These are phyloP conservation scores for Saturnia japonica DNA, from an alignment of 2,888 invertebrate genomes.

Conservation along the genomic window DNA sequence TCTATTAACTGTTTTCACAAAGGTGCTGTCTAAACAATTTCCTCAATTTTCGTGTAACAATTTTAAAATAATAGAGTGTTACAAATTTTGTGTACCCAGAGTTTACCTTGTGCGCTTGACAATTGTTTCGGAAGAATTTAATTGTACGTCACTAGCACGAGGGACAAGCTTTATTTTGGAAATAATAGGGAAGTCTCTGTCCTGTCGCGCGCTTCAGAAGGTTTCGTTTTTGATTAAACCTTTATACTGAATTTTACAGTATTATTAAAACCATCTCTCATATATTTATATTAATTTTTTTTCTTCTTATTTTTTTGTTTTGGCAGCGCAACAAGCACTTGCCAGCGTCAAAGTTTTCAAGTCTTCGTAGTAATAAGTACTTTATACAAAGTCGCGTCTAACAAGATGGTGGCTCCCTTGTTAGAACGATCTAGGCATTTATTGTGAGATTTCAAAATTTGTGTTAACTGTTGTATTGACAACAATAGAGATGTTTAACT, in stretches of 20 bases:
- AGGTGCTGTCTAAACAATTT: not conserved
- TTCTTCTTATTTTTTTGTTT: not conserved
- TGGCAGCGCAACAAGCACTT: too few relatives aligned
- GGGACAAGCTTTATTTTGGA: slow-evolving; percentile 21
- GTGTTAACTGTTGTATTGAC: too few relatives aligned
- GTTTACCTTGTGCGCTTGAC: slow-evolving; percentile 30
- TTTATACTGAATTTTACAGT: slow-evolving; percentile 42
- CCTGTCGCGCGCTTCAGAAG: slow-evolving; percentile 24
- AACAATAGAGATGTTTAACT: too few relatives aligned
- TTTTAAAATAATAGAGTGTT: slow-evolving; percentile 18
- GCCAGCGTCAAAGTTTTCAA: too few relatives aligned
- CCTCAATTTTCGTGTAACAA: slow-evolving; percentile 9
- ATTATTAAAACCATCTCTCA: not conserved
- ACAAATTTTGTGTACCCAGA: slow-evolving; percentile 16
- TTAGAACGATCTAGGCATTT: too few relatives aligned
- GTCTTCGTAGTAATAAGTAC: too few relatives aligned
- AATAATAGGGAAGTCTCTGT: slow-evolving; percentile 23
- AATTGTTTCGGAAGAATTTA: slow-evolving; percentile 42
- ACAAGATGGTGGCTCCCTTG: too few relatives aligned
- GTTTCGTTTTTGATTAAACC: slow-evolving; percentile 30
- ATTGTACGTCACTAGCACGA: slow-evolving; percentile 36
- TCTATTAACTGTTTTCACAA: not conserved
- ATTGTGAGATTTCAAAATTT: too few relatives aligned
- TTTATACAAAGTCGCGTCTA: too few relatives aligned
- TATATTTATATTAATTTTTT: not conserved